These are phyloP conservation scores for Troilus luridus DNA, from an alignment of 2,888 invertebrate species.

Conservation along the genomic window DNA sequence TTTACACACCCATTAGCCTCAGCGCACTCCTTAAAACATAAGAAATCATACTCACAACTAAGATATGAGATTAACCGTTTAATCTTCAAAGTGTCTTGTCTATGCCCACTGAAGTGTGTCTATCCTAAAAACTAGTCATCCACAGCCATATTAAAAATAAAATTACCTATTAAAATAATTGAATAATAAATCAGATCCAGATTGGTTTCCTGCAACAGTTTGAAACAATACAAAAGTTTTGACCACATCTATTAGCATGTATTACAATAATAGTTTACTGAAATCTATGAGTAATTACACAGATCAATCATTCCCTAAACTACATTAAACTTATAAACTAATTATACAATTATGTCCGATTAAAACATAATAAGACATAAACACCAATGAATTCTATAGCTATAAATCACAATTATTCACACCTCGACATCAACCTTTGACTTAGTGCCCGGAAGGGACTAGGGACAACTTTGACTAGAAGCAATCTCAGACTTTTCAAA, in stretches of 20 bases:
- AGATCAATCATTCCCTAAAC: not conserved
- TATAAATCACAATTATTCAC: constrained; percentile 42
- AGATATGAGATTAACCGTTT: no score
- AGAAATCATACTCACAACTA: no score
- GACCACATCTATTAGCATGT: not conserved
- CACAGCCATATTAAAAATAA: not conserved
- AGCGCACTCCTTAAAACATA: no score
- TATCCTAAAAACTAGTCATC: not conserved
- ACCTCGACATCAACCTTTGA: not conserved
- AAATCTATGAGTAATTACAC: not conserved
- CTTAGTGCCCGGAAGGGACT: not conserved
- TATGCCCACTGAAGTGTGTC: not conserved
- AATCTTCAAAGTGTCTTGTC: not conserved
- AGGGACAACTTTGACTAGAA: constrained; percentile 52
- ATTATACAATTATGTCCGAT: not conserved
- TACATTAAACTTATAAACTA: not conserved
- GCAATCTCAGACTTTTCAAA: constrained; percentile 57
- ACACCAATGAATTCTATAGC: not conserved
- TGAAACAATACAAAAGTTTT: not conserved
- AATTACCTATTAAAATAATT: not conserved
- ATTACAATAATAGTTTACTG: not conserved
- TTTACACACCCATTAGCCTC: no score
- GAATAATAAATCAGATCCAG: not conserved
- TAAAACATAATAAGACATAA: constrained; percentile 4
- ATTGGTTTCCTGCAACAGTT: not conserved